Evolutionary conservation across 2,888 invertebrate species (phyloP).

Genomic region (Saturnia japonica): DNA sequence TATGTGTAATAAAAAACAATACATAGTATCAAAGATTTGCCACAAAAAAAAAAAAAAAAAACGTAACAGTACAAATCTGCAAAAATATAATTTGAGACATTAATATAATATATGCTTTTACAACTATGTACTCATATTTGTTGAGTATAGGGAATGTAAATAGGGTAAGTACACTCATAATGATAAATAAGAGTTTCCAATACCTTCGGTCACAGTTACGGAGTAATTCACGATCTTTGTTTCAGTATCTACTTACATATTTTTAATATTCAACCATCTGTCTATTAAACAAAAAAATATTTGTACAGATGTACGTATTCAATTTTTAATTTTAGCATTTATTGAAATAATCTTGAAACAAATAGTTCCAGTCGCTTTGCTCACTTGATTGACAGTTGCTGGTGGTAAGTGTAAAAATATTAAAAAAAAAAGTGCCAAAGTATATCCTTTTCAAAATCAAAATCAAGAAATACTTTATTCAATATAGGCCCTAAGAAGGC

Average conservation of each 20-base stretch:
- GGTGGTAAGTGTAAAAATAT: constrained; percentile 9
- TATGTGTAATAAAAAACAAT: no score
- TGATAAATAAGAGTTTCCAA: not conserved
- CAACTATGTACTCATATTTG: not conserved
- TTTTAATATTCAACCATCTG: not conserved
- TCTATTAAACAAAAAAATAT: not conserved
- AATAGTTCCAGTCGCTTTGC: not conserved
- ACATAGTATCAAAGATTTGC: no score
- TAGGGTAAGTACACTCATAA: not conserved
- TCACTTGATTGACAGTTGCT: constrained; percentile 6
- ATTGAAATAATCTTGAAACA: not conserved
- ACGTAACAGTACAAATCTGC: no score
- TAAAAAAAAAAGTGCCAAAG: not conserved
- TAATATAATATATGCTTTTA: no score
- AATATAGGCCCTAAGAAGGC: no score
- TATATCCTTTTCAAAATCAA: no score
- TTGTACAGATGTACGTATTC: not conserved
- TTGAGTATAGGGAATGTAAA: not conserved
- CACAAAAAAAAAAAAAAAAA: no score
- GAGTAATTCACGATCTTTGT: not conserved
- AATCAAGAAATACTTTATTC: no score
- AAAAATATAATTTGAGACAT: no score
- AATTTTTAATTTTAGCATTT: not conserved
- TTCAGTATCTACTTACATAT: not conserved
- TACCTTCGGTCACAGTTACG: not conserved